Conservation (phyloP, 2,888 invertebrate species). For the Trissoscelio sp. region DNA sequence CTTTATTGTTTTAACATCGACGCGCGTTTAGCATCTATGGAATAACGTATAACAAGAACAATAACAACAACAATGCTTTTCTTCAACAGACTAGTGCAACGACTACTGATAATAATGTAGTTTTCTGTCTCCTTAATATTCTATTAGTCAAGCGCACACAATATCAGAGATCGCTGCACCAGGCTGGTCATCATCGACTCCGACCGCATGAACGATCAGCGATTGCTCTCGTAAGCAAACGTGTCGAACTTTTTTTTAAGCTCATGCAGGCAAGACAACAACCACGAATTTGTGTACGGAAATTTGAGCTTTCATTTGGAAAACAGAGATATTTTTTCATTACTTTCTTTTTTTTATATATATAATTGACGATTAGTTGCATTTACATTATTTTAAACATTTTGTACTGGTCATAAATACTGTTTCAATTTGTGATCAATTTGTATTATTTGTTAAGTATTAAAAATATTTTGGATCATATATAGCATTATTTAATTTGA, state of each 20-base stretch:
- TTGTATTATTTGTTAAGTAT: too few species aligned
- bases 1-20: constrained; percentile 69
- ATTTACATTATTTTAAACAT: too few species aligned
- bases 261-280: constrained; percentile 64
- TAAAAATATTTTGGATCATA: too few species aligned
- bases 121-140: too few species aligned
- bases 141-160: too few species aligned
- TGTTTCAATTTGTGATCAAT: too few species aligned
- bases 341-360: not conserved
- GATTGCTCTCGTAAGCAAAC: constrained; percentile 43
- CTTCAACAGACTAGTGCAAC: too few species aligned
- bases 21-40: constrained; percentile 73
- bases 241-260: constrained; percentile 54
- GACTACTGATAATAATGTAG: too few species aligned
- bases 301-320: constrained; percentile 2
- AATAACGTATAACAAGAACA: constrained; percentile 77
- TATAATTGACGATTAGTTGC: not conserved
- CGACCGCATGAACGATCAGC: constrained; percentile 43
- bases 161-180: too few species aligned
- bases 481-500: too few species aligned
- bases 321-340: not conserved
- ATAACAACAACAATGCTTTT: constrained; percentile 76
- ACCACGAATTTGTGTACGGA: constrained; percentile 41
- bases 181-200: constrained; percentile 43
- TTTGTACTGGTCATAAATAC: not conserved